phyloP scores from a whole-genome alignment of 2,888 invertebrate species.

The Hirtodrosophila cameraria region DNA sequence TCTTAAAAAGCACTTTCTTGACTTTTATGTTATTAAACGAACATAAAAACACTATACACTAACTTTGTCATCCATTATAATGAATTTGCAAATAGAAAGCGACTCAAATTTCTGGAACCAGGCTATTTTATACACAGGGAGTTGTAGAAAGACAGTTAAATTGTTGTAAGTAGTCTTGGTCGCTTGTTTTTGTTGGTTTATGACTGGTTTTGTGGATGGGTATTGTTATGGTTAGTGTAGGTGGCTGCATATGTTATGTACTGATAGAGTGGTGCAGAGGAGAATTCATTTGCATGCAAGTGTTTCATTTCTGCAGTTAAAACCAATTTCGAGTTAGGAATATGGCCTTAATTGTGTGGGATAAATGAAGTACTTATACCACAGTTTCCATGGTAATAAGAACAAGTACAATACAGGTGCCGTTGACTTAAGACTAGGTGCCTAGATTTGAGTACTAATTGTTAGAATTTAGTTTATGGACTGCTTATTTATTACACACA shows the following conservation, averaged over 20 bases:
- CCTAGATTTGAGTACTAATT: conserved; percentile 29
- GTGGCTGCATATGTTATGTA: conserved; percentile 23
- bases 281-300: conserved; percentile 55
- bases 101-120: conserved; percentile 7
- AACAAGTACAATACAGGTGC: conserved; percentile 44
- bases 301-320: conserved; percentile 14
- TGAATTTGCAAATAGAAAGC: background rate
- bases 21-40: no score
- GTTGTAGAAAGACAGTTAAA: conserved; percentile 79
- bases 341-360: background rate
- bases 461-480: conserved; percentile 20
- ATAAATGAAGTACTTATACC: conserved; percentile 7
- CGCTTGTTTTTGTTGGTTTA: conserved; percentile 34
- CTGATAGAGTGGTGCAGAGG: conserved; percentile 44
- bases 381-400: conserved; percentile 6
- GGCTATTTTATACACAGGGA: conserved; percentile 79
- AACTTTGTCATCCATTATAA: no score
- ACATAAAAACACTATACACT: no score
- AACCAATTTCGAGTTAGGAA: conserved; percentile 14
- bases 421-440: conserved; percentile 44
- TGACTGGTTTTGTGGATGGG: conserved; percentile 47
- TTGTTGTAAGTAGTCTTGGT: conserved; percentile 53
- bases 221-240: conserved; percentile 26
- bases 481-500: conserved; percentile 51
- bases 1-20: background rate